Percentiles rank a stretch among this genome's conserved stretches.
These are phyloP conservation scores for Orientallactaga sibirica DNA, from an alignment of 2,797 vertebrate genomes.

Conservation along the genomic window DNA sequence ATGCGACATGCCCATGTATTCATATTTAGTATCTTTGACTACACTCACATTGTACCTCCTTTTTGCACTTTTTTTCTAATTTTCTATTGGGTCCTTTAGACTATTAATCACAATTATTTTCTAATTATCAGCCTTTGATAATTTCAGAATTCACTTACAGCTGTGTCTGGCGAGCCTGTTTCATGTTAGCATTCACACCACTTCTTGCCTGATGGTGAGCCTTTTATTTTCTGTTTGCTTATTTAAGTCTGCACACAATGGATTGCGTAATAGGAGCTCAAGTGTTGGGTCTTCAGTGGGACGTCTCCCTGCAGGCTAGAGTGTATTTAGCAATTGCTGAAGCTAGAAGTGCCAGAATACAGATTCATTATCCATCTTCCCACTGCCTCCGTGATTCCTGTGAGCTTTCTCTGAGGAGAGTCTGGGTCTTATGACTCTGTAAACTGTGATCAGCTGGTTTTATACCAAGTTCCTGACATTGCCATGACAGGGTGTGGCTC, in stretches of 20 bases:
- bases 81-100: not conserved
- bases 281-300: not conserved
- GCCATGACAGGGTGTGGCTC: not conserved
- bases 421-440: not conserved
- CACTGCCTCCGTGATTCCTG: not conserved
- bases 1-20: not conserved
- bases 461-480: too few species aligned
- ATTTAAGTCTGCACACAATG: not conserved
- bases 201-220: not conserved
- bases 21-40: not conserved
- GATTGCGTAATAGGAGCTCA: not conserved
- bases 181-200: rapidly evolving
- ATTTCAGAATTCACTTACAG: not conserved
- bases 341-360: not conserved
- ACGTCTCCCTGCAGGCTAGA: not conserved
- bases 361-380: too few species aligned
- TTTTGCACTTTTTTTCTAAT: too few species aligned
- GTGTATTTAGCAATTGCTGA: not conserved
- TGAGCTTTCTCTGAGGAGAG: not conserved
- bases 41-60: too few species aligned
- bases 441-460: not conserved
- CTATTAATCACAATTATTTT: not conserved
- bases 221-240: not conserved
- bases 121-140: not conserved
- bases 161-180: not conserved